phyloP scores from a whole-genome alignment of 2,113 vertebrate genomes.

The Athene cunicularia region DNA sequence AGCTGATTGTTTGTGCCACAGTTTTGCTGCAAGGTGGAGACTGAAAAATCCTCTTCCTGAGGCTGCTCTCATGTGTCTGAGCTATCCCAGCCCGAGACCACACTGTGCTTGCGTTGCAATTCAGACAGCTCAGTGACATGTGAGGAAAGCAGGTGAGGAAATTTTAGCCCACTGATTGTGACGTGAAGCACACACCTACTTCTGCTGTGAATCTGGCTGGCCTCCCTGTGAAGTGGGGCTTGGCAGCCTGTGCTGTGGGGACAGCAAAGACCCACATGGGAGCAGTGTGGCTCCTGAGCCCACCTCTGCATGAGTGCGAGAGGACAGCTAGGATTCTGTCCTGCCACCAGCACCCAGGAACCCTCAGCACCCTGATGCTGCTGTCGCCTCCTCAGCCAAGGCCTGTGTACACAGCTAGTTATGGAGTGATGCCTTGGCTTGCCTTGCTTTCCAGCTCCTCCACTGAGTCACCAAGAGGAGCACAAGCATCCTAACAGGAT shows the following conservation, averaged over 20 bases:
- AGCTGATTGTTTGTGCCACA: neutral
- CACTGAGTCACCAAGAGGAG: neutral
- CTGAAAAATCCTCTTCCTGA: neutral
- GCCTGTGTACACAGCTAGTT: fast-evolving
- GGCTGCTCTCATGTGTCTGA: neutral
- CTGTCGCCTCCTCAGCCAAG: neutral
- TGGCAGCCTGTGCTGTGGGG: neutral
- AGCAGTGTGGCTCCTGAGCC: neutral
- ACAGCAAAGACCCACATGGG: neutral
- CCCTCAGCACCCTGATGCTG: neutral
- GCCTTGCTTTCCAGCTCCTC: neutral
- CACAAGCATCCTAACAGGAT: neutral
- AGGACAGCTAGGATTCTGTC: neutral
- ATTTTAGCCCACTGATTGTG: neutral
- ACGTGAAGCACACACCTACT: neutral
- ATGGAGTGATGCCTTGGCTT: neutral
- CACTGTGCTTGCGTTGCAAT: fast-evolving
- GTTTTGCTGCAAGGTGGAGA: neutral
- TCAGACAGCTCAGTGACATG: fast-evolving
- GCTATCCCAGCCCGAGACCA: neutral
- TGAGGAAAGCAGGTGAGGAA: neutral
- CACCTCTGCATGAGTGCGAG: fast-evolving
- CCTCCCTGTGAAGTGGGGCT: neutral
- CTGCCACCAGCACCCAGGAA: neutral
- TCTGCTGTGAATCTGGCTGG: neutral